Conservation (phyloP, 2,888 invertebrate species). For the Ophioninae sp. region DNA sequence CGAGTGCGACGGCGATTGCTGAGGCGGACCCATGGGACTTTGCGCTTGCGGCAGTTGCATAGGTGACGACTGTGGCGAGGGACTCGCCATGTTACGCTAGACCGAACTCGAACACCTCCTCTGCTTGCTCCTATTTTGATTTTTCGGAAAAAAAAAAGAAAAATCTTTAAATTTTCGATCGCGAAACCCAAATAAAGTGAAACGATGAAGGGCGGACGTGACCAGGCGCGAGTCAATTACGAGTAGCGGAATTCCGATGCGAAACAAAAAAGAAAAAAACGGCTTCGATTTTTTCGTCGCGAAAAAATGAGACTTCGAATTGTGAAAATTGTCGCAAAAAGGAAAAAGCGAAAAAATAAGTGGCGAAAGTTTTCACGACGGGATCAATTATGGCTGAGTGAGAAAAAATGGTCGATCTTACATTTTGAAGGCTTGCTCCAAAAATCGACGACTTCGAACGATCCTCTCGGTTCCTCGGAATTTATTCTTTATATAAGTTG, state of each 20-base stretch:
- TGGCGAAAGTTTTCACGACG: background rate
- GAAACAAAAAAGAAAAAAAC: background rate
- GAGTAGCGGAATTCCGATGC: background rate
- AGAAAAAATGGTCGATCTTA: background rate
- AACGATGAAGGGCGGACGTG: background rate
- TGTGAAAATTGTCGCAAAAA: background rate
- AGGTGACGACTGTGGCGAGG: conserved; percentile 92
- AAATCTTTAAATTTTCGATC: background rate
- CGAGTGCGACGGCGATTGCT: conserved; percentile 86
- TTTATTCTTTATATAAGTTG: background rate
- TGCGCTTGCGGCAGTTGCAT: conserved; percentile 94
- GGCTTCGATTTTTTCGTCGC: background rate
- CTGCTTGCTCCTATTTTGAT: conserved; percentile 58
- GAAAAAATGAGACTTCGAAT: background rate
- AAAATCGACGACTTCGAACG: background rate
- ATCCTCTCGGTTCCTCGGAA: background rate
- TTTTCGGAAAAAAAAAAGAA: background rate
- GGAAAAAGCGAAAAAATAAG: background rate
- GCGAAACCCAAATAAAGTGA: background rate
- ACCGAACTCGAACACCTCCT: conserved; percentile 69
- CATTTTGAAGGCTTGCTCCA: background rate
- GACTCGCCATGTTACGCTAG: conserved; percentile 87
- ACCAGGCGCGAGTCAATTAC: background rate
- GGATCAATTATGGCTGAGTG: background rate
- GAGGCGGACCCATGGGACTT: conserved; percentile 93